Base-by-base conservation (phyloP, 2,888 invertebrate species). In the Phaonia tiefii region DNA sequence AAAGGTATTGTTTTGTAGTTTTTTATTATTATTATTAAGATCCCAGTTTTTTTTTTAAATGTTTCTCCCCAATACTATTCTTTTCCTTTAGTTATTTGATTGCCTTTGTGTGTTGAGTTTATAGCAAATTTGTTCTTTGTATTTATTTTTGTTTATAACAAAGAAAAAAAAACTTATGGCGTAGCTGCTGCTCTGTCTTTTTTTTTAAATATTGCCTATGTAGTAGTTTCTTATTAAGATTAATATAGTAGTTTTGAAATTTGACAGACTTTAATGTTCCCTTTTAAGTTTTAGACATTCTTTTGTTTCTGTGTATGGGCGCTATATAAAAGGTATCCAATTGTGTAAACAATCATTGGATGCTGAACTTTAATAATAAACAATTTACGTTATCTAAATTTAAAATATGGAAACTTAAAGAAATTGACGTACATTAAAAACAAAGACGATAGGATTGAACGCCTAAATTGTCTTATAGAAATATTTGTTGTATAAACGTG, bases 1-100 rank as follows among this genome's bases (percentile, higher is more conserved):
- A 31, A 75, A 78, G 72, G 67, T 75, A 75, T 78, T 74, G 77
- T 71, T 69, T 79, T 22, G 37, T n/a, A 58, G 66, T 71, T 75
- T 73, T 70, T 31, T 58, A 54, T 79, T 44, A 17, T 63, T 75
- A 63, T 73, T 4, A 46, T 67, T 60, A 51, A 79, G 75, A 79
- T 83, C 76, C 78, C 78, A 75, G 77, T 80, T 81, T 60, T 79
- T 51, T 76, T 79, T 75, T 76, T 77, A 75, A 15, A 1, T 46
- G 72, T 73, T 71, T 66, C 46, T 8, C 31, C 31, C 42, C 63
- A 69, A 76, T 73, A 72, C 79, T 84, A 82, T 74, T 76, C 83
- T 80, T 82, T 60, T 11, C 66, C 42, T 82, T 83, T 72, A 58
- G 75, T 81, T 31, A 78, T 82, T 80, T 84, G 83, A 83, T 80